Conservation (phyloP, 2,888 invertebrate genomes). For the Hemaris fuciformis region DNA sequence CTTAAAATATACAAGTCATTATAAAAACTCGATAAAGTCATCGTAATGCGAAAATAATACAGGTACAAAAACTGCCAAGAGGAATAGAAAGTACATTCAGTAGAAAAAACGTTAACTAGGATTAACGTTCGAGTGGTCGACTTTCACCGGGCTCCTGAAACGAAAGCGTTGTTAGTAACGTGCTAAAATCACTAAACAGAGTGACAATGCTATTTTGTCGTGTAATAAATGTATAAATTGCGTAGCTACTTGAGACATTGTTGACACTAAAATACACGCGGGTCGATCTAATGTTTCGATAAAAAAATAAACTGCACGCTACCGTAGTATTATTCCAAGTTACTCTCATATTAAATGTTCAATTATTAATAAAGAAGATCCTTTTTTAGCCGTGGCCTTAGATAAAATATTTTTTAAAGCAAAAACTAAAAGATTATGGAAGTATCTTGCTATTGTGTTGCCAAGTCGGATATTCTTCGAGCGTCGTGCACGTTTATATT, state of each 20-base stretch:
- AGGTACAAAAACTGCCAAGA: background rate
- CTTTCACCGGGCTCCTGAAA: constrained; percentile 1
- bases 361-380: too few relatives aligned
- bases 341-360: too few relatives aligned
- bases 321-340: background rate
- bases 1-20: background rate
- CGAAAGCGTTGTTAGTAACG: background rate
- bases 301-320: background rate
- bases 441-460: background rate
- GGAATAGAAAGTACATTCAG: background rate
- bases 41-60: background rate
- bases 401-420: too few relatives aligned
- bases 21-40: background rate
- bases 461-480: background rate
- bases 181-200: background rate
- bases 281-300: background rate
- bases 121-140: background rate
- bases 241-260: background rate
- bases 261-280: background rate
- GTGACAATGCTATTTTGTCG: background rate
- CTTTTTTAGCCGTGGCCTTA: too few relatives aligned
- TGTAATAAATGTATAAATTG: too few relatives aligned
- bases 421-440: background rate
- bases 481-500: background rate
- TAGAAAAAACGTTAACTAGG: background rate